Evolutionary conservation across 2,888 invertebrate genomes (phyloP).

Genomic region (Amiota mariae): DNA sequence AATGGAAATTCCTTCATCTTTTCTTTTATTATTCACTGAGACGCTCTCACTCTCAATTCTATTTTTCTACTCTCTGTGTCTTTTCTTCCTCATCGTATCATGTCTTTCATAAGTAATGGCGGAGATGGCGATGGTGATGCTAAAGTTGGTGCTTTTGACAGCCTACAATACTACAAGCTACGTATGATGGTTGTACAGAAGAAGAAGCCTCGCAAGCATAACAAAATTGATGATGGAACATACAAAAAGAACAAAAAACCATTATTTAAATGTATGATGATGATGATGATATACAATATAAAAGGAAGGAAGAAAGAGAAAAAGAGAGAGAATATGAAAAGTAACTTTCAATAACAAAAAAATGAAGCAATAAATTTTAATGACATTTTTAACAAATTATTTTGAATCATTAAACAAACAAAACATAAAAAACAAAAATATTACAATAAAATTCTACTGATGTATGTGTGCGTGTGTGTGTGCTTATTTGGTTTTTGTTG

Average conservation of each 20-base stretch:
- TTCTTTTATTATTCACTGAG: too few relatives aligned
- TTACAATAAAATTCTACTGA: not conserved
- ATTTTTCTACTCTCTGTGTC: too few relatives aligned
- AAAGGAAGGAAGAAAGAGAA: not conserved
- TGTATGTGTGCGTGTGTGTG: slow-evolving; percentile 11
- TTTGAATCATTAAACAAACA: slow-evolving; percentile 4
- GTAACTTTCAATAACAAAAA: not conserved
- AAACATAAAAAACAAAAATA: slow-evolving; percentile 11
- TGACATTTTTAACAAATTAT: slow-evolving; percentile 1
- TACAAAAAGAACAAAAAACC: not conserved
- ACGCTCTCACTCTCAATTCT: too few relatives aligned
- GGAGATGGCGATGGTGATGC: too few relatives aligned
- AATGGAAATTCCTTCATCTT: too few relatives aligned
- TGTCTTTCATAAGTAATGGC: too few relatives aligned
- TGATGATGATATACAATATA: too few relatives aligned
- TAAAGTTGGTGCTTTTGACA: too few relatives aligned
- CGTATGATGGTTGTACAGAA: not conserved
- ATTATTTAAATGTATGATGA: not conserved
- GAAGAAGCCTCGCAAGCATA: not conserved
- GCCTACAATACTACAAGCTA: too few relatives aligned
- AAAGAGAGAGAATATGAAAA: not conserved
- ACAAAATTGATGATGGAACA: not conserved
- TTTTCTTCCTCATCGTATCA: too few relatives aligned
- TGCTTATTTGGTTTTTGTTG: not conserved
- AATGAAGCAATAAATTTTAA: slow-evolving; percentile 13